phyloP scores from a whole-genome alignment of 2,113 vertebrate species.

The Chunga burmeisteri region DNA sequence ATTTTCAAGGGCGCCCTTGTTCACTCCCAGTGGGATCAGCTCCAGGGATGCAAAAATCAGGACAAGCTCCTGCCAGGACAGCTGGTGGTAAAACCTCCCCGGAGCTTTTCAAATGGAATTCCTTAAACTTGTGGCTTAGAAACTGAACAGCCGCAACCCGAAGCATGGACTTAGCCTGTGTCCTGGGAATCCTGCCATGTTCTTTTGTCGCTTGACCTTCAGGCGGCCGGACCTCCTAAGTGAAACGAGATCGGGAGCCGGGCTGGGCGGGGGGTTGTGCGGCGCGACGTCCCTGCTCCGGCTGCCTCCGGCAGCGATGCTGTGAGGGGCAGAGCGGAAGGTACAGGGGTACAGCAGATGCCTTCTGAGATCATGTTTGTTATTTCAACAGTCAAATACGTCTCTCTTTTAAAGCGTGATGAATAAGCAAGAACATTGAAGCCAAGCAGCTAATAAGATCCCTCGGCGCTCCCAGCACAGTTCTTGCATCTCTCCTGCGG shows the following conservation, averaged over 20 bases:
- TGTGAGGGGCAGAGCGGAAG: background rate
- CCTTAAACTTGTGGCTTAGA: background rate
- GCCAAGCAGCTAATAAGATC: too few species aligned
- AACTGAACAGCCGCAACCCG: rapidly evolving
- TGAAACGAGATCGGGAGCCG: rapidly evolving
- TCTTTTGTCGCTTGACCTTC: rapidly evolving
- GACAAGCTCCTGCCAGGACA: background rate
- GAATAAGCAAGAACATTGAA: background rate
- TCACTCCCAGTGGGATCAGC: background rate
- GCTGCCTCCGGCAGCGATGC: background rate
- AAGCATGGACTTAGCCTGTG: background rate
- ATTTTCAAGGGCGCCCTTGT: background rate
- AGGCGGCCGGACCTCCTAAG: background rate
- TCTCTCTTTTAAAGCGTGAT: background rate
- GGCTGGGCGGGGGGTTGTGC: background rate
- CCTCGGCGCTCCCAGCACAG: background rate
- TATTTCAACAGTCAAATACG: background rate
- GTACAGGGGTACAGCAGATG: background rate
- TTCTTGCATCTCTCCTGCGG: background rate
- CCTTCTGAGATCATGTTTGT: background rate
- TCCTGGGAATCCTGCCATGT: background rate
- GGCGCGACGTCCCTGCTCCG: background rate
- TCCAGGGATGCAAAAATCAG: background rate
- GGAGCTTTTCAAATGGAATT: background rate
- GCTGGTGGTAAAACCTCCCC: background rate